These are phyloP conservation scores for Porites lobata DNA, from an alignment of 92 coral and sea anemone species.

Conservation along the genomic window DNA sequence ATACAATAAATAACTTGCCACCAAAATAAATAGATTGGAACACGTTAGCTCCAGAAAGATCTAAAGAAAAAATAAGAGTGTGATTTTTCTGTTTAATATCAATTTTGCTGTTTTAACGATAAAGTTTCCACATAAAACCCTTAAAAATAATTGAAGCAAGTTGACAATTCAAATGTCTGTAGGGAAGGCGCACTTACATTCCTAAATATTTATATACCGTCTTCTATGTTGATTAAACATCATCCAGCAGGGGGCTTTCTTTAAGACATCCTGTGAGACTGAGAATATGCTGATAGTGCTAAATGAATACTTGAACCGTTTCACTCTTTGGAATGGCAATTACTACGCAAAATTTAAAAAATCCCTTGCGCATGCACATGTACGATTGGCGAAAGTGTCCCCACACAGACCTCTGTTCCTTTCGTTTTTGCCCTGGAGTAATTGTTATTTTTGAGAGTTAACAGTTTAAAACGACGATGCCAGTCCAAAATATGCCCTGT, in stretches of 20 bases:
- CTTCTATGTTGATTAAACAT: slow-evolving; percentile 1
- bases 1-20: no score
- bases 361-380: no score
- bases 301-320: background rate
- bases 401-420: no score
- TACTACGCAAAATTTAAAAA: no score
- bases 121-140: background rate
- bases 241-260: slow-evolving; percentile 24
- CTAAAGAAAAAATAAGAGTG: no score
- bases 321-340: background rate
- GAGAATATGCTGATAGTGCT: background rate
- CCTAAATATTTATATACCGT: slow-evolving; percentile 41
- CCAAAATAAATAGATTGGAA: no score
- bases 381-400: no score
- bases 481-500: no score
- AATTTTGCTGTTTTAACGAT: background rate
- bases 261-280: slow-evolving; percentile 10
- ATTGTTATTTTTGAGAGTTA: no score
- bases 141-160: background rate
- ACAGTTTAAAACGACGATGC: no score
- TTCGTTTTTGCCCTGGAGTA: no score
- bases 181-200: slow-evolving; percentile 23
- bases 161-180: background rate
- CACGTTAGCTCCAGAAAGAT: no score
- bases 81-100: background rate